Base-by-base conservation (phyloP, 2,113 vertebrate genomes). In the Machaerirhynchus nigripectus region DNA sequence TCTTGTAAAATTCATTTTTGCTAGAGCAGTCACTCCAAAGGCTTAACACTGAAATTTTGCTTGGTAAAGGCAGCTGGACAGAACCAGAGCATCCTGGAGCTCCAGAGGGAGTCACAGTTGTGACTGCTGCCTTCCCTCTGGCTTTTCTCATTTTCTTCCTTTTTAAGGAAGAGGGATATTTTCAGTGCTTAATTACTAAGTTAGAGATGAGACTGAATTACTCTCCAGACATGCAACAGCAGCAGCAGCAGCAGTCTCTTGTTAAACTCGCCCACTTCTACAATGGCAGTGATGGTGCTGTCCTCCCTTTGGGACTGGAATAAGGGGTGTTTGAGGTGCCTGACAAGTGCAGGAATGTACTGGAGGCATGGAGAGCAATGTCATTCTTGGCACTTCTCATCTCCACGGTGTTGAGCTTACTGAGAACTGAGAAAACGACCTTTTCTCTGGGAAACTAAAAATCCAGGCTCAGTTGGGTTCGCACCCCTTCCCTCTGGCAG, bases 141-240 rank as follows among this genome's bases (percentile, higher is more conserved):
- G 46, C 69, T 90, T 67, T 47, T 60, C 52, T 83, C 42, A 42
- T 93, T 64, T 79, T 53, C 50, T 89, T 92, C 44, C 90, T 93
- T 94, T 90, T 90, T 75, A 90, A 95, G 90, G 85, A 79, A 87
- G 59, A 75, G 63, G 71, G 92, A 40, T 53, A 64, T 93, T 94
- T 94, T 86, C 60, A 81, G 88, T 57, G n/a, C 69, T 89, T 94
- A 93, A 94, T 92, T 95, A 42, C 39, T 22, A 49, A 71, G 26
- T 89, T 67, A 17, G 40, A 90, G 69, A 64, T 26, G 75, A 77
- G 59, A 4, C 35, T n/a, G 67, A 56, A 24, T 84, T 75, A 28
- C 14, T 42, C 20, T 49, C 7, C 56, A 56, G 61, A 7, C 37
- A 31, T 0, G 1, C n/a, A n/a, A n/a, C n/a, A n/a, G n/a, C 26